Percentiles rank a stretch among this genome's conserved stretches.
Evolutionary conservation across 2,888 invertebrate species (phyloP).

Genomic region (Eupithecia exiguata): DNA sequence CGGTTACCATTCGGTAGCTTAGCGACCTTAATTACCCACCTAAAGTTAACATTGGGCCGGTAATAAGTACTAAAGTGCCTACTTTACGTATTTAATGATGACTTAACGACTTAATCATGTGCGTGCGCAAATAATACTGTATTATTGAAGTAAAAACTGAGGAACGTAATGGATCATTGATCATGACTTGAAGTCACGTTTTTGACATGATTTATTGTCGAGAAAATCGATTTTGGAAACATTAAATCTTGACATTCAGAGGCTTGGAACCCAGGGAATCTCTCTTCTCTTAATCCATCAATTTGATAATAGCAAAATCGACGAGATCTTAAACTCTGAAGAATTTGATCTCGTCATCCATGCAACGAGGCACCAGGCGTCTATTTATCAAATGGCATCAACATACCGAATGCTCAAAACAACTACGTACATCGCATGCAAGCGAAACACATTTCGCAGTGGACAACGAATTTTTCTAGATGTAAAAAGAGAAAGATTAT

Average conservation of each 20-base stretch:
- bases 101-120: conserved; percentile 62
- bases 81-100: conserved; percentile 42
- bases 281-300: no score
- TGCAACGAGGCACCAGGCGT: neutral
- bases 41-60: conserved; percentile 54
- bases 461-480: no score
- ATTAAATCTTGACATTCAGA: neutral
- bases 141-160: conserved; percentile 58
- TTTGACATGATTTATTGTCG: conserved; percentile 11
- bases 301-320: neutral
- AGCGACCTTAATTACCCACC: conserved; percentile 23
- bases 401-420: neutral
- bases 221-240: neutral
- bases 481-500: no score
- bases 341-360: neutral
- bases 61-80: conserved; percentile 37
- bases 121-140: conserved; percentile 51
- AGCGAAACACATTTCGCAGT: no score
- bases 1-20: conserved; percentile 11
- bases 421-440: no score
- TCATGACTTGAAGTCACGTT: conserved; percentile 27
- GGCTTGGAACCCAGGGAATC: neutral
- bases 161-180: conserved; percentile 43
- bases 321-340: neutral
- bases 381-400: neutral